phyloP scores from a whole-genome alignment of 2,797 vertebrate genomes.

The Tragelaphus eurycerus region DNA sequence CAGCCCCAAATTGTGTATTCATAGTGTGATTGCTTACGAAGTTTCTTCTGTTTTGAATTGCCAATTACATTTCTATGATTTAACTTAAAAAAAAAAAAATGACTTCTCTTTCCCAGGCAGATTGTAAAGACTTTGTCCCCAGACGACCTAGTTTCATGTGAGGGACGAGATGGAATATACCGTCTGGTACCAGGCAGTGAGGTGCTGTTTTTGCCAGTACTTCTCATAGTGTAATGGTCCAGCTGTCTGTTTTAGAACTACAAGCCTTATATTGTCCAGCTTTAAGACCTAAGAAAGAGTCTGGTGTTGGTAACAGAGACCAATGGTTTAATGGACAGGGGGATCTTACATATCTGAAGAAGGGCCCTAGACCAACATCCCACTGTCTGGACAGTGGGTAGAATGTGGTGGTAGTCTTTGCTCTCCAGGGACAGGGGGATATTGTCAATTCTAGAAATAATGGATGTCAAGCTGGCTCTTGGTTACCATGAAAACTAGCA shows the following conservation, averaged over 20 bases:
- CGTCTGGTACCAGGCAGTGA: background rate
- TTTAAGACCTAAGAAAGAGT: background rate
- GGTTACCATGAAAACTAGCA: background rate
- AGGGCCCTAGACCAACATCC: background rate
- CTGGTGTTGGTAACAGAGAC: background rate
- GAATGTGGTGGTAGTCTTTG: background rate
- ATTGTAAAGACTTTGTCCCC: background rate
- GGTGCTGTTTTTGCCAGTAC: background rate
- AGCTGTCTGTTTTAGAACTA: background rate
- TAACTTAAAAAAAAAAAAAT: background rate
- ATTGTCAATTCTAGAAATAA: background rate
- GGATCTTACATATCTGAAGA: background rate
- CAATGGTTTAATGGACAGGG: background rate
- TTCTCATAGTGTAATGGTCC: background rate
- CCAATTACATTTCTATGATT: background rate
- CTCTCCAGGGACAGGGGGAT: background rate
- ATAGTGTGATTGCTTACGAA: background rate
- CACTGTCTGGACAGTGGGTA: background rate
- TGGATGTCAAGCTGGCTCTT: background rate
- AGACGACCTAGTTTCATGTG: background rate
- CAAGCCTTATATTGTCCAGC: background rate
- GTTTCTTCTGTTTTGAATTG: slow-evolving; percentile 23
- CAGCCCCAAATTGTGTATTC: background rate
- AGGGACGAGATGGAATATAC: background rate
- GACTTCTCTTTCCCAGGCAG: background rate